Conservation (phyloP, 2,888 invertebrate species). For the Pristionchus japonicus region DNA sequence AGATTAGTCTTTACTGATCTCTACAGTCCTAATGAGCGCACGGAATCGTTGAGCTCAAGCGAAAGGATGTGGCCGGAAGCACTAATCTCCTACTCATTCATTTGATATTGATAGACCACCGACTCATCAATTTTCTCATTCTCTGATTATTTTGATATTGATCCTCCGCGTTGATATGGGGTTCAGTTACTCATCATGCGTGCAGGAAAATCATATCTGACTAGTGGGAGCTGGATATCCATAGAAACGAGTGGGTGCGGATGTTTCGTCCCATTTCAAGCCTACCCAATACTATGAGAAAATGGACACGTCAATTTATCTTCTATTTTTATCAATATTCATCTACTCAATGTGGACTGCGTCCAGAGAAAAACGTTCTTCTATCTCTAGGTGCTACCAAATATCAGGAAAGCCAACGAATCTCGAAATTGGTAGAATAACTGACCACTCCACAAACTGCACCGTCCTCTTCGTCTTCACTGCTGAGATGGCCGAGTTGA, state of each 20-base stretch:
- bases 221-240: no score
- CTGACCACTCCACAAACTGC: conserved; percentile 81
- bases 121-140: no score
- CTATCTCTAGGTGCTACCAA: no score
- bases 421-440: background rate
- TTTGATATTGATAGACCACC: no score
- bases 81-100: background rate
- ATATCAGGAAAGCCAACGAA: no score
- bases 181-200: no score
- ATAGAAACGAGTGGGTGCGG: background rate
- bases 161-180: no score
- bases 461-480: conserved; percentile 77
- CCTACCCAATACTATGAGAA: background rate
- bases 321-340: no score
- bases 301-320: no score
- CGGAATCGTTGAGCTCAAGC: background rate
- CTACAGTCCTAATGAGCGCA: background rate
- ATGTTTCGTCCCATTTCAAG: background rate
- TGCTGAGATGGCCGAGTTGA: conserved; percentile 74
- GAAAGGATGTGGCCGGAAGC: background rate
- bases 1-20: background rate
- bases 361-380: no score
- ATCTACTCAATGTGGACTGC: no score
- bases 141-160: no score
- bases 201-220: background rate